Base-by-base conservation (phyloP, 1,140 invertebrate genomes). In the Caenorhabditis tropicalis region DNA sequence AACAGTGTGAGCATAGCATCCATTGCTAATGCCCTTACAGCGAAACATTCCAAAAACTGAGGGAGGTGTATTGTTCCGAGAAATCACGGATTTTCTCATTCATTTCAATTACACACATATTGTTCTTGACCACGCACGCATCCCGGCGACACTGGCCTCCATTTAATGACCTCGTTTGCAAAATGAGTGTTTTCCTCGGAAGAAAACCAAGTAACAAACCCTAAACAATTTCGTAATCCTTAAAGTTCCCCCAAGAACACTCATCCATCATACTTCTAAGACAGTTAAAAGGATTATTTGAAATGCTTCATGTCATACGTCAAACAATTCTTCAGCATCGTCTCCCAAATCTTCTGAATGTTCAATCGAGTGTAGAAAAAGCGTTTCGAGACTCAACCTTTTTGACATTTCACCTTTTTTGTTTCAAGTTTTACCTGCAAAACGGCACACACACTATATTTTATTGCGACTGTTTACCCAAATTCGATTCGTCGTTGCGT, bases 1-100 rank as follows among this genome's bases (percentile, higher is more conserved):
- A 86, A 48, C 58, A 58, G 81, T 81, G 49, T 81, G 79, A 46
- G 58, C 81, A 82, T 58, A 21, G 27, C 80, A 56, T 43, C 53
- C 27, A 39, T 81, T 60, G 51, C 51, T 56, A 39, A 48, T 39
- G 16, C 24, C n/a, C 48, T 21, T 19, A 15, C 48, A n/a, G 48
- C 53, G 10, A 3, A 27, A 27, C 19, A 56, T 56, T 56, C 53
- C 53, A 27, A 56, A 56, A 56, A 51, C n/a, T 1, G 19, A 51
- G 5, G 1, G n/a, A 0, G 15, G 15, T 51, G 7, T 19, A 51
- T 15, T 12, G n/a, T 19, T 6, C 6, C 6, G 7, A n/a, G 5
- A 51, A 51, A 15, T 51, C 6, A 12, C 15, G n/a, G 43, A 80
- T 12, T 82, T 49, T 29, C 27, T 4, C 31, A 49, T 4, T 49